phyloP scores from a whole-genome alignment of 2,888 invertebrate genomes.

The Resseliella maxima region DNA sequence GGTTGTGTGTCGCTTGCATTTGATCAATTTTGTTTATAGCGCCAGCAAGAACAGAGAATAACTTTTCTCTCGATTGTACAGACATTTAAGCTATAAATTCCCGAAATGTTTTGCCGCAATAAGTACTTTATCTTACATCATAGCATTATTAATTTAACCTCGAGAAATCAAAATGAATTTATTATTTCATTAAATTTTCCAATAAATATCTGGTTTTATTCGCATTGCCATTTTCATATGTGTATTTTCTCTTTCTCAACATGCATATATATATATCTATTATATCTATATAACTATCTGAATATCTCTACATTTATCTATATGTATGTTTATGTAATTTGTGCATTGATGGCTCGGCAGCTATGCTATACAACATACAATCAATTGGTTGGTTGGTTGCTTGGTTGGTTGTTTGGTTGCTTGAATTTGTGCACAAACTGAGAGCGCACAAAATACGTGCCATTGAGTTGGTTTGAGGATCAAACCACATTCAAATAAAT shows the following conservation, averaged over 20 bases:
- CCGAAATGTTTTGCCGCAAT: neutral
- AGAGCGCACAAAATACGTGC: neutral
- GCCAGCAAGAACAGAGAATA: neutral
- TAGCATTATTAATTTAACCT: neutral
- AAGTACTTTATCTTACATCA: constrained; percentile 1
- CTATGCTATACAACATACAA: too few relatives aligned
- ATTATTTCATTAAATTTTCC: constrained; percentile 18
- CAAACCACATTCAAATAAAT: constrained; percentile 2
- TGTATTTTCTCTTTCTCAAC: neutral
- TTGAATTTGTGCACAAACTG: neutral
- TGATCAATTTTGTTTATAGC: neutral
- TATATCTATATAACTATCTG: too few relatives aligned
- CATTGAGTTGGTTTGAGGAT: neutral
- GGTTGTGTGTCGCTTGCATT: neutral
- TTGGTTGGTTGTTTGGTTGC: too few relatives aligned
- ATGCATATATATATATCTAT: too few relatives aligned
- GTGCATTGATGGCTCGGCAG: too few relatives aligned
- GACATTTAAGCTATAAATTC: neutral
- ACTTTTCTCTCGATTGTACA: neutral
- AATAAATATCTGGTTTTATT: constrained; percentile 16
- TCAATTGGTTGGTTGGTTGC: too few relatives aligned
- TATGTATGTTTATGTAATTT: neutral
- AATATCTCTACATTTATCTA: too few relatives aligned
- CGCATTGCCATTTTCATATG: neutral
- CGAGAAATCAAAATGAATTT: neutral